Evolutionary conservation across 2,797 vertebrate species (phyloP).

Genomic region (Fratercula arctica): DNA sequence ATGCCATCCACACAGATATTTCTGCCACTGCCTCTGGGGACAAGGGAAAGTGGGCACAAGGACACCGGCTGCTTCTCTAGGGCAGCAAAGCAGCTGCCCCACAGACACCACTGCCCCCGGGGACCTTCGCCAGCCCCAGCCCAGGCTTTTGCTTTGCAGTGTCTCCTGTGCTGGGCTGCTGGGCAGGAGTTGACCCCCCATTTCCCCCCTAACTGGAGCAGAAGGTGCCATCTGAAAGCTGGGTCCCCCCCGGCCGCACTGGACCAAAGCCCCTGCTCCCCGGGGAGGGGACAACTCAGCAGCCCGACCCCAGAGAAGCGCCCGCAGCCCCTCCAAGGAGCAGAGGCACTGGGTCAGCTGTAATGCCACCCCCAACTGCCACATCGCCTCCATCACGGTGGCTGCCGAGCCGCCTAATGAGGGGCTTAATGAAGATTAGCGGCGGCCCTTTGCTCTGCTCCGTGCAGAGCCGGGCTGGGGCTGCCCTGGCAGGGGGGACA

Average conservation of each 20-base stretch:
- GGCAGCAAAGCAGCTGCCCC: not conserved
- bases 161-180: accelerated
- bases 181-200: not conserved
- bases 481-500: not conserved
- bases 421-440: not conserved
- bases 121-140: not conserved
- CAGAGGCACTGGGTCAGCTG: not conserved
- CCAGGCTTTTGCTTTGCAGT: not conserved
- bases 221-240: not conserved
- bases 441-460: not conserved
- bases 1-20: accelerated
- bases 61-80: accelerated
- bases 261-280: not conserved
- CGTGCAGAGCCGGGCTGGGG: not conserved
- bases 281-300: accelerated
- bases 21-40: not conserved
- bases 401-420: conserved; percentile 23
- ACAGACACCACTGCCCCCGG: not conserved
- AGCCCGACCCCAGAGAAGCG: accelerated
- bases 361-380: not conserved
- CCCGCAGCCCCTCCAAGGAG: not conserved
- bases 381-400: not conserved
- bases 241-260: accelerated
- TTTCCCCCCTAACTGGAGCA: not conserved
- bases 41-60: not conserved